Evolutionary conservation across 92 coral and sea anemone genomes (phyloP), one percentile per base, ranked within the genome.

Genomic region (Parazoanthus atlanticus): DNA sequence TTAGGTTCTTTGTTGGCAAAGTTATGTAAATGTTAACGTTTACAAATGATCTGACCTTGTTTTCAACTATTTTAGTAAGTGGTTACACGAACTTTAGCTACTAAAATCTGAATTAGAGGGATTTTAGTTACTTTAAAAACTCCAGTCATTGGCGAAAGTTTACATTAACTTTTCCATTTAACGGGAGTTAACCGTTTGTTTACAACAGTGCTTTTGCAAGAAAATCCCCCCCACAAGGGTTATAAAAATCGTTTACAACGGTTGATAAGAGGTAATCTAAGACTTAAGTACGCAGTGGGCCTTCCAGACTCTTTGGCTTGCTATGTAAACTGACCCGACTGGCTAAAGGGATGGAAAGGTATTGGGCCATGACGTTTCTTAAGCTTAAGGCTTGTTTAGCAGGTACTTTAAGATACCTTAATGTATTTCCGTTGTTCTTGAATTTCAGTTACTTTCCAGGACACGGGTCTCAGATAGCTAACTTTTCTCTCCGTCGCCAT

Each of bases 361-460:
- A 46, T 81, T 61, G 34, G 30, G 65, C 19, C 77, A 29, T 41
- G 31, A 21, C 11, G 17, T 6, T 70, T 70, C 26, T 43, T 2
- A 75, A 36, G 29, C 26, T 19, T 41, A 33, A 75, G 16, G 28
- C 47, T 23, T 34, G 47, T 31, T 31, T 38, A 84, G n/a, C 52
- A 6, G 88, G 70, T 28, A 84, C 25, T 61, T 64, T 30, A 15
- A 84, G 86, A 89, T 95, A 97, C 99, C 99, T 97, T 92, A 38
- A 95, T 89, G 84, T 88, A 81, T 19, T 76, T 90, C 86, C 92
- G 92, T 77, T 97, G 98, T 33, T 81, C 86, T 67, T 81, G 86
- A 77, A 95, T 81, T 76, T 91, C 97, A 38, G 88, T 90, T 40
- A 92, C 83, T 88, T 91, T 93, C 94, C 99, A 96, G 38, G 98